Conservation (phyloP, 2,888 invertebrate genomes). For the Anticlea derivata region DNA sequence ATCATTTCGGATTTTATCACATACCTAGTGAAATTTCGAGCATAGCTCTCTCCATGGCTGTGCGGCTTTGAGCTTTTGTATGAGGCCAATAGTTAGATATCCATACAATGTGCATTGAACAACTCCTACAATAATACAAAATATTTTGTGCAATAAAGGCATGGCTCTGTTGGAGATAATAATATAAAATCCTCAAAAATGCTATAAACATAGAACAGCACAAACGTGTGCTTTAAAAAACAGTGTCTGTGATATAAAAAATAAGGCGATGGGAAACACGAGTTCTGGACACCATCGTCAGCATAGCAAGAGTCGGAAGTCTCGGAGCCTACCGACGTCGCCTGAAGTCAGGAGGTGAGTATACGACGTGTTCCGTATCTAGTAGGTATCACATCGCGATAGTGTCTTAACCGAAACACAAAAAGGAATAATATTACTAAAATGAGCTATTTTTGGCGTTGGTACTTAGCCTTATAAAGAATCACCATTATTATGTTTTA, state of each 20-base stretch:
- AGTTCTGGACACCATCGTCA: conserved; percentile 71
- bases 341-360: conserved; percentile 89
- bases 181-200: conserved; percentile 2
- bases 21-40: too few relatives aligned
- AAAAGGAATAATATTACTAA: too few relatives aligned
- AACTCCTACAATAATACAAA: background rate
- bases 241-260: conserved; percentile 31
- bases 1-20: too few relatives aligned
- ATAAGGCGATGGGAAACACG: conserved; percentile 69
- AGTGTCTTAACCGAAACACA: too few relatives aligned
- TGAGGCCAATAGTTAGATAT: background rate
- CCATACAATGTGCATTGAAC: conserved; percentile 10
- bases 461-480: too few relatives aligned
- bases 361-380: too few relatives aligned
- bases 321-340: conserved; percentile 90
- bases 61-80: too few relatives aligned
- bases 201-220: conserved; percentile 6
- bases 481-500: too few relatives aligned
- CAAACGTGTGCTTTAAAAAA: conserved; percentile 1
- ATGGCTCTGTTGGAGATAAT: background rate
- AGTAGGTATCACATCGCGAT: too few relatives aligned
- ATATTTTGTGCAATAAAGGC: background rate
- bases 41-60: too few relatives aligned
- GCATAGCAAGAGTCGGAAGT: conserved; percentile 82
- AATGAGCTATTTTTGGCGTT: too few relatives aligned